Percentiles rank a stretch among this genome's conserved stretches.
These are phyloP conservation scores for Venustoraphidia nigricollis DNA, from an alignment of 2,888 invertebrate genomes.

Conservation along the genomic window DNA sequence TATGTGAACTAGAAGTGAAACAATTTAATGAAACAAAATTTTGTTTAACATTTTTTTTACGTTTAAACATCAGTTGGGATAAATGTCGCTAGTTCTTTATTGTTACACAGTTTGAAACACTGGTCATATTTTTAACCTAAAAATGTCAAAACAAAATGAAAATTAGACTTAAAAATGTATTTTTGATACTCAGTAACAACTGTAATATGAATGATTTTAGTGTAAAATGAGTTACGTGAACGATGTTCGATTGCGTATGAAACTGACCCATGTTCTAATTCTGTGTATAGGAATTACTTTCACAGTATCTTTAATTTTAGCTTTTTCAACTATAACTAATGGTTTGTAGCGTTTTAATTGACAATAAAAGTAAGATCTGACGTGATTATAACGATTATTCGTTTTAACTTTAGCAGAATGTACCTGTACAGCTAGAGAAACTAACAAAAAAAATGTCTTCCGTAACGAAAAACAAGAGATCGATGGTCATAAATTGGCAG, in stretches of 20 bases:
- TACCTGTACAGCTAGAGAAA: conserved; percentile 10
- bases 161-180: too few relatives aligned
- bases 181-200: too few relatives aligned
- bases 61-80: too few relatives aligned
- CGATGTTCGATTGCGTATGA: conserved; percentile 1
- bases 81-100: too few relatives aligned
- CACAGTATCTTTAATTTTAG: conserved; percentile 32
- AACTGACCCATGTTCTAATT: conserved; percentile 16
- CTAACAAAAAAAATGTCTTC: not conserved
- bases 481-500: conserved; percentile 49
- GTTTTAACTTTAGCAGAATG: conserved; percentile 13
- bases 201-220: too few relatives aligned
- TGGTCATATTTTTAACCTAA: too few relatives aligned
- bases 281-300: conserved; percentile 30
- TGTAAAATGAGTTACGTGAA: not conserved
- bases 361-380: not conserved
- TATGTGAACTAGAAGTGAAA: too few relatives aligned
- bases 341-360: conserved; percentile 16
- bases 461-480: conserved; percentile 4
- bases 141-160: too few relatives aligned
- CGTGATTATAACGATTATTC: not conserved
- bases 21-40: too few relatives aligned
- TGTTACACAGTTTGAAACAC: too few relatives aligned
- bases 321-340: conserved; percentile 29
- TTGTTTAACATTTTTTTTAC: too few relatives aligned